Evolutionary conservation across 2,888 invertebrate species (phyloP), one percentile per base, ranked within the genome.

Genomic region (Heteromyza rotundicornis): DNA sequence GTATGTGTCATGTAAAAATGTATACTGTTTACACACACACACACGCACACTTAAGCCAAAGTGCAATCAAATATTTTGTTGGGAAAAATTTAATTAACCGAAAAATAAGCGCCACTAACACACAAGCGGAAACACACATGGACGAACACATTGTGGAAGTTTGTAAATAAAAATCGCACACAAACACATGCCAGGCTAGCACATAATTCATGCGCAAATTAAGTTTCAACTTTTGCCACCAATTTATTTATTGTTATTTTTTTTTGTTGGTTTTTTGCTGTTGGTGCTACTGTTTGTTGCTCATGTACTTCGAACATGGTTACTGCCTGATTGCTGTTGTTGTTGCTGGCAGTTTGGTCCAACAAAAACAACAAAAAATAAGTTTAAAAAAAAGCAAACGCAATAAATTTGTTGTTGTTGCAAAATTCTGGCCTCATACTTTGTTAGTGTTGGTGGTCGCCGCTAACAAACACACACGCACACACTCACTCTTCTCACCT

Each of bases 161-260:
- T n/a, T n/a, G n/a, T n/a, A n/a, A 60, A 57, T 50, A 50, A 14
- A 61, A 60, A 63, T 57, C 60, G 58, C 61, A 59, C 57, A 60
- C 58, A 63, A 50, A 44, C 14, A 47, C 20, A 47, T 47, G 20
- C 47, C 5, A 17, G 20, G 17, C 5, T 14, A 19, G 47, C 50
- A 59, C 53, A 65, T 65, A 63, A 63, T 63, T 65, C 57, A 65
- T 59, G 57, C 44, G 59, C 53, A 65, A 65, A 65, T 65, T 65
- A 59, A 65, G 61, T 65, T 54, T 53, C 50, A 16, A 19, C 22
- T 44, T 57, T 40, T 23, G 62, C 54, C 40, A 55, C 60, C 50
- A 62, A 60, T 62, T 64, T 52, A 64, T 62, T 57, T 57, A 16
- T 23, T 5, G 57, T 44, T 59, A 44, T 53, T n/a, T n/a, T n/a